Base-by-base conservation (phyloP, 2,113 vertebrate species). In the Mustela lutreola region DNA sequence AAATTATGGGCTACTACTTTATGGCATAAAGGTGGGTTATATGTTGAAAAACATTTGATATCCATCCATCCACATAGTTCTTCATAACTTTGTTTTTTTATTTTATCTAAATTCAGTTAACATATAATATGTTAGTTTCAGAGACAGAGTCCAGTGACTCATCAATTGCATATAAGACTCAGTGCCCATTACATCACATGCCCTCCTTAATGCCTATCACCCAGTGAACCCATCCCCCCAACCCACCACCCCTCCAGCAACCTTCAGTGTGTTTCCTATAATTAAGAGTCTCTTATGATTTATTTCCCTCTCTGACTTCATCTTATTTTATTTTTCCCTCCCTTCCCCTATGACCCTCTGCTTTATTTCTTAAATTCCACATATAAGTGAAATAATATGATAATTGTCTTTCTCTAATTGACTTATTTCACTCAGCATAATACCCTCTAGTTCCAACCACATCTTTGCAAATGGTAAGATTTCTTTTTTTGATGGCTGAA, bases 1-100 rank as follows among this genome's bases (percentile, higher is more conserved):
- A 83, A 93, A 84, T 70, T 79, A 96, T 11, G 11, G 5, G 7
- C 4, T 70, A 18, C 18, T 67, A 65, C 2, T 80, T 82, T 85
- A 8, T 93, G 10, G 2, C 15, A 39, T 88, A 50, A 95, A 84
- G 4, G 7, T 89, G 10, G 53, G 6, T 42, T 65, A 53, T 90
- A 71, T 91, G 26, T 88, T 95, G n/a, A 95, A 91, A 96, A 92
- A 7, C 19, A 83, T 63, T 89, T 96, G 39, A 26, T 82, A 33
- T 39, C 21, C 42, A 94, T 56, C 63, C 89, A 71, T 11, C 50
- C 53, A 62, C 71, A 62, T 50, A 86, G 91, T 67, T 95, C 39
- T 83, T 94, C 0, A 92, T 56, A 73, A 5, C 62, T 63, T 63
- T 63, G 62, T 63, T 28, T 67, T 67, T 67, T 67, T 70, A n/a